Evolutionary conservation across 1,140 invertebrate genomes (phyloP).

Genomic region (Neodiprion fabricii): DNA sequence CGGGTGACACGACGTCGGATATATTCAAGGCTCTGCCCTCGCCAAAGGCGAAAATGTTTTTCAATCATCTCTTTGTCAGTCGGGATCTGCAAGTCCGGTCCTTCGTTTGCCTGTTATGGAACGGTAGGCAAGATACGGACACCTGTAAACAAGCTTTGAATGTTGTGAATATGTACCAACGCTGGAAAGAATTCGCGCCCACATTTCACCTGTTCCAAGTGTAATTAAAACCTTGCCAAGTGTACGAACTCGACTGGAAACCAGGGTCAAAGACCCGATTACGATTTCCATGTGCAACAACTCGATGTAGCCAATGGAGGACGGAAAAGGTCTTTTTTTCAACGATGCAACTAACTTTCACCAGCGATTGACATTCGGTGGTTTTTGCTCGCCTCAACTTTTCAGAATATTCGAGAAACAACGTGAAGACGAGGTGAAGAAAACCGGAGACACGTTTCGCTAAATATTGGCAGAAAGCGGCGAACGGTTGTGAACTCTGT

Average conservation of each 20-base stretch:
- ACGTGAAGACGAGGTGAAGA: not conserved
- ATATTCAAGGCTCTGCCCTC: not conserved
- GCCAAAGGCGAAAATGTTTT: not conserved
- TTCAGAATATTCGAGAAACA: too few species aligned
- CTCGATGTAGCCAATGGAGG: too few species aligned
- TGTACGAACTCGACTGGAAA: too few species aligned
- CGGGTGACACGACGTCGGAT: not conserved
- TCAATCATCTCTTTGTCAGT: not conserved
- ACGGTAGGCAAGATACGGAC: not conserved
- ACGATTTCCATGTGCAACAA: too few species aligned
- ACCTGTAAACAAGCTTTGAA: too few species aligned
- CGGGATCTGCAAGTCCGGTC: not conserved
- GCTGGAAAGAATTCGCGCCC: not conserved
- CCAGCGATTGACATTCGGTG: not conserved
- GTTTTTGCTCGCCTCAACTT: not conserved
- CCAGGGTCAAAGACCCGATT: too few species aligned
- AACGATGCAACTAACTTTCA: not conserved
- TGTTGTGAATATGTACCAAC: not conserved
- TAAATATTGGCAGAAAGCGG: slow-evolving; percentile 5
- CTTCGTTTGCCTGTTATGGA: not conserved
- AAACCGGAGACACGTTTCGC: slow-evolving; percentile 1
- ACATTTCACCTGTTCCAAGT: too few species aligned
- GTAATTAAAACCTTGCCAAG: too few species aligned
- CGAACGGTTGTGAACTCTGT: not conserved
- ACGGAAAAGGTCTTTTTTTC: not conserved